A percentile compares a stretch with the other conserved stretches of the same genome.
Conservation (phyloP, 2,797 vertebrate genomes). For the Malurus splendens region DNA sequence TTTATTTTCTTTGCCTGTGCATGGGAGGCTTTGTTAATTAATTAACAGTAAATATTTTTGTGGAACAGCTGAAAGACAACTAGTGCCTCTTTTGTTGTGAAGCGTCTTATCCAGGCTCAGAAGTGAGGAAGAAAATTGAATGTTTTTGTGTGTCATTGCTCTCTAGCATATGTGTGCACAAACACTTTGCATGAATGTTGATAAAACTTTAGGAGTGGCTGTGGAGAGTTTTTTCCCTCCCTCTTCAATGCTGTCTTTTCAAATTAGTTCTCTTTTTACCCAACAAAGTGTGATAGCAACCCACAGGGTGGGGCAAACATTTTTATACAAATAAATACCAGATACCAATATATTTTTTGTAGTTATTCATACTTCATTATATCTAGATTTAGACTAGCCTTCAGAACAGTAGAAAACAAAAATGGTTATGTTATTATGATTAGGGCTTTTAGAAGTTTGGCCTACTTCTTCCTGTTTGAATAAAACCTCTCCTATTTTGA, state of each 20-base stretch:
- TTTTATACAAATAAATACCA: not conserved
- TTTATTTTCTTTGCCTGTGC: not conserved
- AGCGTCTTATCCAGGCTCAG: not conserved
- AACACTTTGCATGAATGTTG: not conserved
- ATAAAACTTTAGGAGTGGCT: not conserved
- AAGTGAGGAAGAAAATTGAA: not conserved
- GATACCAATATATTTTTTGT: not conserved
- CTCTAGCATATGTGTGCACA: not conserved
- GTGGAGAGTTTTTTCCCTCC: not conserved
- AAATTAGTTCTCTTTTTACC: not conserved
- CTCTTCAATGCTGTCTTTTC: not conserved
- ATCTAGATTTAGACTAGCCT: not conserved
- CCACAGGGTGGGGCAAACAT: not conserved
- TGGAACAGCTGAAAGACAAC: not conserved
- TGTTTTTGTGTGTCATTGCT: not conserved
- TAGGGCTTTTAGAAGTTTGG: not conserved
- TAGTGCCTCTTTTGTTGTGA: not conserved
- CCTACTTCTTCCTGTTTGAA: slow-evolving; percentile 11
- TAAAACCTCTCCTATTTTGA: not conserved
- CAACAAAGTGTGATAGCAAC: not conserved
- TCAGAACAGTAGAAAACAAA: not conserved
- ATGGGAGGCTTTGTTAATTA: not conserved
- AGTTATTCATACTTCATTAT: not conserved
- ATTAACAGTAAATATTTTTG: not conserved
- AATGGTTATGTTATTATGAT: not conserved